Conservation (phyloP, 1,140 invertebrate genomes). For the Ditylenchus dipsaci region DNA sequence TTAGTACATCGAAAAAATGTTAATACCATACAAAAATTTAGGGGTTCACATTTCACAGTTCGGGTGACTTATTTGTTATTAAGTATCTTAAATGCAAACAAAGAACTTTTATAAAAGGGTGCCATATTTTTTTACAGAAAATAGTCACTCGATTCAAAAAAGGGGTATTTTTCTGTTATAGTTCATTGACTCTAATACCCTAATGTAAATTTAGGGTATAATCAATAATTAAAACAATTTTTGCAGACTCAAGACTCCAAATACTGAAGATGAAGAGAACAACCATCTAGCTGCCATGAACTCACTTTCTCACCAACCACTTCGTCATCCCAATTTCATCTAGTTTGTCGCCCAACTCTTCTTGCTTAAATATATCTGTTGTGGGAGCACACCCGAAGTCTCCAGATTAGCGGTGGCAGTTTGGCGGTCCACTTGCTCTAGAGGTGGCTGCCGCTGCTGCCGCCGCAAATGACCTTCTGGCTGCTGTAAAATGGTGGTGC, state of each 20-base stretch:
- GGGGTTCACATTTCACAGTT: too few species aligned
- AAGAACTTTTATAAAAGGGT: too few species aligned
- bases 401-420: background rate
- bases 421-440: background rate
- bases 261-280: background rate
- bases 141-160: too few species aligned
- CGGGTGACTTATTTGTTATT: too few species aligned
- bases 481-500: slow-evolving; percentile 2
- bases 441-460: background rate
- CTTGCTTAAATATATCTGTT: background rate
- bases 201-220: too few species aligned
- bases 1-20: too few species aligned
- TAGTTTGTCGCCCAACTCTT: background rate
- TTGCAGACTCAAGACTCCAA: background rate
- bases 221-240: too few species aligned
- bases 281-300: background rate
- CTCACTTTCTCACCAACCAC: background rate
- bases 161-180: too few species aligned
- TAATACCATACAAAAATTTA: too few species aligned
- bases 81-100: too few species aligned
- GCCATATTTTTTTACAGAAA: too few species aligned
- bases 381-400: background rate
- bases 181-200: too few species aligned
- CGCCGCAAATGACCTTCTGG: background rate
- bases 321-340: background rate